phyloP scores from a whole-genome alignment of 2,797 vertebrate genomes.

The Smutsia gigantea region DNA sequence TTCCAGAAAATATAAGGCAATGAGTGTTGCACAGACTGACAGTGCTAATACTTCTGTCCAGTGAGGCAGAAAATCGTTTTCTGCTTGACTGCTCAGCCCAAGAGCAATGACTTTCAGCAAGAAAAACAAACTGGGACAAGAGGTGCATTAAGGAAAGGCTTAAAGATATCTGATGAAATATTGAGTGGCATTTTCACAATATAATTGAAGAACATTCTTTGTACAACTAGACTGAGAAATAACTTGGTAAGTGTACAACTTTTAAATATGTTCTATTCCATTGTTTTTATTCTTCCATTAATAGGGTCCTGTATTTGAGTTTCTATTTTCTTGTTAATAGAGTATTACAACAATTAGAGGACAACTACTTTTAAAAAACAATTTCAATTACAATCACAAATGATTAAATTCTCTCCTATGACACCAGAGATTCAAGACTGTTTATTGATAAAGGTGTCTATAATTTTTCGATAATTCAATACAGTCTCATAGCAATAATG shows the following conservation, averaged over 20 bases:
- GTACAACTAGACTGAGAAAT: not conserved
- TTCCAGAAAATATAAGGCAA: not conserved
- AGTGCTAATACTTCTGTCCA: constrained; percentile 71
- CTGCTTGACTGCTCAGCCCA: constrained; percentile 81
- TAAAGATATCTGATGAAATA: constrained; percentile 28
- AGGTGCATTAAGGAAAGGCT: constrained; percentile 72
- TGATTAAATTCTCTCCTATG: not conserved
- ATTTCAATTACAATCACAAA: not conserved
- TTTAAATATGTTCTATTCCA: not conserved
- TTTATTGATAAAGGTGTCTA: not conserved
- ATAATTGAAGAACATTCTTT: not conserved
- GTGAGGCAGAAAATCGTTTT: constrained; percentile 85
- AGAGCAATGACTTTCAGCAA: constrained; percentile 80
- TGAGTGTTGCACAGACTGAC: constrained; percentile 20
- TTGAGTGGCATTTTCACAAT: not conserved
- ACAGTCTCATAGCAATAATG: not conserved
- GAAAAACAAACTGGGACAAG: constrained; percentile 61
- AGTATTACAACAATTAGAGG: not conserved
- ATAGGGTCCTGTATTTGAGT: not conserved
- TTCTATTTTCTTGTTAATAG: not conserved
- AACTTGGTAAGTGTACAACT: not conserved
- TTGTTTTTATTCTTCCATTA: constrained; percentile 26
- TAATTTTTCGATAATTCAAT: not conserved
- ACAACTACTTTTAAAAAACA: not conserved
- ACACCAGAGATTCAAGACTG: not conserved